phyloP scores from a whole-genome alignment of 2,888 invertebrate genomes.

The Drosophila barbarae region DNA sequence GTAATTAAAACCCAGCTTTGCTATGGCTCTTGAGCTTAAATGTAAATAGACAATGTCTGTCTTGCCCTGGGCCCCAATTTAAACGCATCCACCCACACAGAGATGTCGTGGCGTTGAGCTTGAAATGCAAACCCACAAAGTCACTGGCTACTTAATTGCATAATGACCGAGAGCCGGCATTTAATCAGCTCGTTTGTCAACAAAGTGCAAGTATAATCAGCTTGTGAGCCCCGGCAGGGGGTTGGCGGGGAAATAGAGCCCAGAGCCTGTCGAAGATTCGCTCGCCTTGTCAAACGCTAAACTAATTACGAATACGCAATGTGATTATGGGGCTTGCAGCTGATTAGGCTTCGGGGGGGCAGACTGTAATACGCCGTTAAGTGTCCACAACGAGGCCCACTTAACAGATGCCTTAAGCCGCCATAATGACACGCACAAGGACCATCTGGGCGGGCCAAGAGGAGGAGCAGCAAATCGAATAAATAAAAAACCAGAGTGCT shows the following conservation, averaged over 20 bases:
- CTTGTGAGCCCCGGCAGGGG: not conserved
- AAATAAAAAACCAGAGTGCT: constrained; percentile 28
- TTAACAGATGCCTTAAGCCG: constrained; percentile 50
- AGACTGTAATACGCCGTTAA: constrained; percentile 19
- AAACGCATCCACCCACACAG: constrained; percentile 8
- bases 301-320: constrained; percentile 66
- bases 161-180: constrained; percentile 67
- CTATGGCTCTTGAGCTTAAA: constrained; percentile 14
- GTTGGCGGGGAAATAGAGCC: not conserved
- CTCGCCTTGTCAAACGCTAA: constrained; percentile 45
- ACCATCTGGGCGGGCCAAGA: constrained; percentile 16
- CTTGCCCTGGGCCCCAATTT: constrained; percentile 11
- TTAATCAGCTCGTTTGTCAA: constrained; percentile 72
- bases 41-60: constrained; percentile 6
- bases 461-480: not conserved
- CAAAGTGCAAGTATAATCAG: constrained; percentile 64
- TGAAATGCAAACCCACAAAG: constrained; percentile 16
- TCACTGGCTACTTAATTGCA: constrained; percentile 64
- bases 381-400: constrained; percentile 22
- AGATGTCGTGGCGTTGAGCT: constrained; percentile 21
- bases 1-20: constrained; percentile 5
- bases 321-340: constrained; percentile 62
- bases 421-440: constrained; percentile 57
- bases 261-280: constrained; percentile 1
- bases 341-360: constrained; percentile 47